These are phyloP conservation scores for Nyctalus aviator DNA, from an alignment of 2,797 vertebrate species.

Conservation along the genomic window DNA sequence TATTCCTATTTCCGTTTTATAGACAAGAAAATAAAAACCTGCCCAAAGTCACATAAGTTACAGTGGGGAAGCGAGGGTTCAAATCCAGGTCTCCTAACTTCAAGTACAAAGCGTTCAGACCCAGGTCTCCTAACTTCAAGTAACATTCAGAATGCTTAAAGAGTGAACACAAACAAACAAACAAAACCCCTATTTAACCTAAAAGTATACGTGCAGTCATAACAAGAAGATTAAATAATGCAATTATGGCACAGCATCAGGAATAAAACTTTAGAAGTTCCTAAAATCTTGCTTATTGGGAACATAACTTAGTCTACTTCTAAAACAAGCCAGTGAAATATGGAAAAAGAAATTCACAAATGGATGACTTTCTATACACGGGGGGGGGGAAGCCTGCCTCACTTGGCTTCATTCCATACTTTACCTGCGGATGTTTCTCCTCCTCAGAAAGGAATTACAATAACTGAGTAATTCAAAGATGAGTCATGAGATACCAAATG, in stretches of 20 bases:
- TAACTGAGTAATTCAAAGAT: not conserved
- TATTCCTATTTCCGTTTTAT: not conserved
- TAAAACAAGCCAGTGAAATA: not conserved
- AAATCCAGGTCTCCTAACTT: not conserved
- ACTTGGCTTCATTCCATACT: not conserved
- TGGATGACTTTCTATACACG: not conserved
- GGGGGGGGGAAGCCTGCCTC: not conserved
- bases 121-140: not conserved
- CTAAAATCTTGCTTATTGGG: not conserved
- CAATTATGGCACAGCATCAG: not conserved
- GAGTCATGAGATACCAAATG: slow-evolving; percentile 36
- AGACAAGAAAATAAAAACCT: not conserved
- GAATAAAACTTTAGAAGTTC: not conserved
- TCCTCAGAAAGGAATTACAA: not conserved
- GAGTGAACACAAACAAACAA: not conserved
- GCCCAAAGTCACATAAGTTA: not conserved
- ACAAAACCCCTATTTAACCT: not conserved
- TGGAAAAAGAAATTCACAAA: not conserved
- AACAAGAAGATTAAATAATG: not conserved
- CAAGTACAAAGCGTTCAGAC: not conserved
- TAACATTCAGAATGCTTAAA: not conserved
- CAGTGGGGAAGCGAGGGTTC: not conserved
- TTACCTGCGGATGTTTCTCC: not conserved
- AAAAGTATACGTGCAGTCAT: not conserved
- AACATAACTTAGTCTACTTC: not conserved